A percentile compares a stretch with the other conserved stretches of the same genome.
These are phyloP conservation scores for Agrenia bidenticulata DNA, from an alignment of 2,888 invertebrate genomes.

Conservation along the genomic window DNA sequence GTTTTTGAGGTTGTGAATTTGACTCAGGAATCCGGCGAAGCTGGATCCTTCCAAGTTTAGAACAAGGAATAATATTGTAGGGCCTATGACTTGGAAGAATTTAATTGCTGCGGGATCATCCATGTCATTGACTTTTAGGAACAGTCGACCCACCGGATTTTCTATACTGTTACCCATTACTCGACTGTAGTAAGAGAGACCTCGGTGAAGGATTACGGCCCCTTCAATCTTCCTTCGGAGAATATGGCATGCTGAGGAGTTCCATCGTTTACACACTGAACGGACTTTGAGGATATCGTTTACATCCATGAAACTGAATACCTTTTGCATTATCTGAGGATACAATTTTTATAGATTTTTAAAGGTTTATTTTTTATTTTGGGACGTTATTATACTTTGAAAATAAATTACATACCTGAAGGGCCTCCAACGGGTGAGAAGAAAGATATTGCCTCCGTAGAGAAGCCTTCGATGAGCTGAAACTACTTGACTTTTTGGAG, in stretches of 20 bases:
- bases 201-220: conserved; percentile 36
- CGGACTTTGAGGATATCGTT: conserved; percentile 33
- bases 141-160: conserved; percentile 38
- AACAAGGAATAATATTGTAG: conserved; percentile 32
- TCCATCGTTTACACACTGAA: conserved; percentile 31
- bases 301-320: conserved; percentile 24
- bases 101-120: conserved; percentile 14
- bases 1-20: conserved; percentile 24
- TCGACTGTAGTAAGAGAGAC: conserved; percentile 33
- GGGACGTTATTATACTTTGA: background rate
- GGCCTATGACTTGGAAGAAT: conserved; percentile 34
- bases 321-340: background rate
- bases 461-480: background rate
- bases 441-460: background rate
- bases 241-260: conserved; percentile 24
- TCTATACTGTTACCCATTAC: conserved; percentile 36
- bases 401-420: background rate
- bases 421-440: background rate
- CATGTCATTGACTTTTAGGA: conserved; percentile 38
- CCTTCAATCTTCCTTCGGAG: conserved; percentile 38
- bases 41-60: conserved; percentile 33
- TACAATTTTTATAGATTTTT: background rate
- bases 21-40: conserved; percentile 24
- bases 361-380: no score
- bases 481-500: background rate